These are phyloP conservation scores for Dinocampus coccinellae DNA, from an alignment of 2,888 invertebrate species.

Conservation along the genomic window DNA sequence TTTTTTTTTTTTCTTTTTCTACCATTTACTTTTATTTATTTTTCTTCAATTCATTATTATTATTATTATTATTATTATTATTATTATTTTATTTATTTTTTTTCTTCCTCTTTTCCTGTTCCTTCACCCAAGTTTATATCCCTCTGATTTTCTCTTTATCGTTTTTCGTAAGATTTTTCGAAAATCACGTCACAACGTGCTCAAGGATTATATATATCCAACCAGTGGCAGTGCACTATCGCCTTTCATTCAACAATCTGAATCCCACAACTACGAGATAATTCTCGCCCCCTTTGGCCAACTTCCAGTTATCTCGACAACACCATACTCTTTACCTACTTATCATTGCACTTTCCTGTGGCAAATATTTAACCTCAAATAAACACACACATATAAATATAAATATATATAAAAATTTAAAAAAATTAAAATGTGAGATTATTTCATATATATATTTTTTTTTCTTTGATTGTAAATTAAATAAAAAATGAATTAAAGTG, in stretches of 20 bases:
- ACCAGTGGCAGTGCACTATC: background rate
- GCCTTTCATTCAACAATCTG: background rate
- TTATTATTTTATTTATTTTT: background rate
- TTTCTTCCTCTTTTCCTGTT: background rate
- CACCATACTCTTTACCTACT: background rate
- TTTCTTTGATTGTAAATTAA: background rate
- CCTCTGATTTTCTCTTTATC: background rate
- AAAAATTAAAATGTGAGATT: no score
- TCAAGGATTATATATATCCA: background rate
- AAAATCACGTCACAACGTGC: background rate
- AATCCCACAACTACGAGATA: background rate
- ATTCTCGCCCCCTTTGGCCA: slow-evolving; percentile 1
- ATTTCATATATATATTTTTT: no score
- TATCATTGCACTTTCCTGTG: background rate
- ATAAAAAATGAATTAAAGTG: background rate
- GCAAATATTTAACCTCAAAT: background rate
- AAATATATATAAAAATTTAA: background rate
- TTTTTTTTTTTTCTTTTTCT: background rate
- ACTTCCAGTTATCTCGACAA: slow-evolving; percentile 13
- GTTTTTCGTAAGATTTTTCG: background rate
- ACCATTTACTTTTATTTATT: background rate
- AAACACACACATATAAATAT: background rate
- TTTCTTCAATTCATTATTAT: background rate
- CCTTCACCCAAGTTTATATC: background rate
- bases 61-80: no score